A percentile compares a stretch with the other conserved stretches of the same genome.
Conservation (phyloP, 2,113 vertebrate genomes). For the Cochlearius cochlearius region DNA sequence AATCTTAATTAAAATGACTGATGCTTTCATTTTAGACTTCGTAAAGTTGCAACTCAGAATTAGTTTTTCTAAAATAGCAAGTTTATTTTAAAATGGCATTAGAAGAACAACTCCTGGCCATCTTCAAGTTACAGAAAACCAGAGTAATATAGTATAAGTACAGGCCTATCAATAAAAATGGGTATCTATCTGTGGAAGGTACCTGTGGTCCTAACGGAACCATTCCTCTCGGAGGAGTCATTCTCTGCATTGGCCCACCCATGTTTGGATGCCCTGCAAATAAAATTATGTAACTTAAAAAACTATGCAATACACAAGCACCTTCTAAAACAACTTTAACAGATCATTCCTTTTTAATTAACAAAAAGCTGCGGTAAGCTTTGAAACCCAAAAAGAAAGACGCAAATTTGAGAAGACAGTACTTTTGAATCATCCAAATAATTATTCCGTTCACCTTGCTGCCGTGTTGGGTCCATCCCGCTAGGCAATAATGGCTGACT, state of each 20-base stretch:
- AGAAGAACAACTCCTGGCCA: neutral
- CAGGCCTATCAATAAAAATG: neutral
- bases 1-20: neutral
- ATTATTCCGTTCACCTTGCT: slow-evolving; percentile 82
- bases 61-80: neutral
- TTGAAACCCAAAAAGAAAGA: neutral
- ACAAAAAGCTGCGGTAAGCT: neutral
- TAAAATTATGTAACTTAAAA: neutral
- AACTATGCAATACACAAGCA: neutral
- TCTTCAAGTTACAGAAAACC: neutral
- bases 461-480: slow-evolving; percentile 95
- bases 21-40: neutral
- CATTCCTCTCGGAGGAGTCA: slow-evolving; percentile 97
- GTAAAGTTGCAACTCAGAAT: neutral
- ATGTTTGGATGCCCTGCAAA: slow-evolving; percentile 93
- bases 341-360: neutral
- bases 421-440: neutral
- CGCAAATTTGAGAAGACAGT: neutral
- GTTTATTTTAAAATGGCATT: neutral
- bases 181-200: neutral
- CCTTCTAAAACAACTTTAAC: neutral
- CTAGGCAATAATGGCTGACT: slow-evolving; percentile 93
- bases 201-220: slow-evolving; percentile 96
- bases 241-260: slow-evolving; percentile 97
- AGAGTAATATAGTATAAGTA: neutral